phyloP scores from a whole-genome alignment of 2,113 vertebrate species.

The Corvus moneduloides region DNA sequence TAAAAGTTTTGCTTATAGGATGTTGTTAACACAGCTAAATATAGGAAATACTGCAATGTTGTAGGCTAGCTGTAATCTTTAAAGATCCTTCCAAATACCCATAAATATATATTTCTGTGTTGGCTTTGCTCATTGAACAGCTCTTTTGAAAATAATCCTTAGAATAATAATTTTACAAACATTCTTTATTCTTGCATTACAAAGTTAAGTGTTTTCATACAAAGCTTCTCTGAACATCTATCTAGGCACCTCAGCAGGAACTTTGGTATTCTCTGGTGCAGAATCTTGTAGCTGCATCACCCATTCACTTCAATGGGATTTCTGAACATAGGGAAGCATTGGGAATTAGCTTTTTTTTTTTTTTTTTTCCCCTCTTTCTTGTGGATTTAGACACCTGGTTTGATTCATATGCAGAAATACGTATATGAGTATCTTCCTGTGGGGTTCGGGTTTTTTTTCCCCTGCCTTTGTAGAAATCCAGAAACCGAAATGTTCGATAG shows the following conservation, averaged over 20 bases:
- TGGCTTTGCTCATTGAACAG: not conserved
- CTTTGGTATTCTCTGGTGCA: not conserved
- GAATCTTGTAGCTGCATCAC: not conserved
- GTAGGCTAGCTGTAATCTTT: not conserved
- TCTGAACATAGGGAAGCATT: not conserved
- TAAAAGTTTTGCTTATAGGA: not conserved
- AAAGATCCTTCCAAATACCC: not conserved
- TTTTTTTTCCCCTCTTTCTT: fast-evolving
- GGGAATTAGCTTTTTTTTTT: not conserved
- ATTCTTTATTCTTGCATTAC: not conserved
- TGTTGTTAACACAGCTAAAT: not conserved
- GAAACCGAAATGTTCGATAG: not conserved
- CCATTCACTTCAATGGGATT: not conserved
- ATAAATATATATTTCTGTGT: not conserved
- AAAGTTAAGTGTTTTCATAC: not conserved
- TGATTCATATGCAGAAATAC: not conserved
- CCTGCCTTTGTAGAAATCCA: not conserved
- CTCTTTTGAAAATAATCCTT: not conserved
- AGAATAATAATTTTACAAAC: not conserved
- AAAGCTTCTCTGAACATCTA: not conserved
- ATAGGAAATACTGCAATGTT: not conserved
- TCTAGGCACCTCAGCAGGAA: not conserved
- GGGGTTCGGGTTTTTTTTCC: no score
- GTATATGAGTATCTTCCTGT: no score
- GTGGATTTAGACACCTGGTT: not conserved